Percentiles rank a stretch among this genome's conserved stretches.
phyloP scores from a whole-genome alignment of 1,140 invertebrate species.

The Eriosoma lanigerum region DNA sequence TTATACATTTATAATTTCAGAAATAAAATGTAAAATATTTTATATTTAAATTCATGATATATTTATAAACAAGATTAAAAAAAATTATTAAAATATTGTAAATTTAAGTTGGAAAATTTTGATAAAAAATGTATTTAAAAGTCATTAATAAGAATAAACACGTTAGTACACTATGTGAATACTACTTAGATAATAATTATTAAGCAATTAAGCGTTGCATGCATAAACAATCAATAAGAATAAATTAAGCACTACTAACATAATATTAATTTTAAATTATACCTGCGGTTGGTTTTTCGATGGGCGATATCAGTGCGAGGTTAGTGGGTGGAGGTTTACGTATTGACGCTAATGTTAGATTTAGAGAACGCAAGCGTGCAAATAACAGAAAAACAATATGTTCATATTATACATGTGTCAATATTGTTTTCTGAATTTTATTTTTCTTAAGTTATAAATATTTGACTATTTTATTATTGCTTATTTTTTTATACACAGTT shows the following conservation, averaged over 20 bases:
- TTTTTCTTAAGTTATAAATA: background rate
- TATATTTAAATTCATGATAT: too few relatives aligned
- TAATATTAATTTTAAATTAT: slow-evolving; percentile 17
- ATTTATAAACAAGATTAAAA: too few relatives aligned
- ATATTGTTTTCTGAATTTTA: slow-evolving; percentile 14
- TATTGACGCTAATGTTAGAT: slow-evolving; percentile 55
- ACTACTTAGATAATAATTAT: too few relatives aligned
- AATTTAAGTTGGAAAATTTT: too few relatives aligned
- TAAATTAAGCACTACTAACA: background rate
- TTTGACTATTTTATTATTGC: background rate
- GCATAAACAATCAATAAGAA: background rate
- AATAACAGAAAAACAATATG: slow-evolving; percentile 49
- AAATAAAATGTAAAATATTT: too few relatives aligned
- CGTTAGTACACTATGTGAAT: too few relatives aligned
- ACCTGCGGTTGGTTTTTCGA: slow-evolving; percentile 52
- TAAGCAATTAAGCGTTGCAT: too few relatives aligned
- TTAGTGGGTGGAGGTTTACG: slow-evolving; percentile 57
- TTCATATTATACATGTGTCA: slow-evolving; percentile 37
- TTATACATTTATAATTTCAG: too few relatives aligned
- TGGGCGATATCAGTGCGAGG: slow-evolving; percentile 55
- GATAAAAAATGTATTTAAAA: too few relatives aligned
- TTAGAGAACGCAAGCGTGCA: slow-evolving; percentile 48
- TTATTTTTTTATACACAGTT: background rate
- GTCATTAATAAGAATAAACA: too few relatives aligned
- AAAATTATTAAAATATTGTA: too few relatives aligned